Evolutionary conservation across 37 sponge, comb jelly and placozoan species (phyloP).

Genomic region (Corticium candelabrum): DNA sequence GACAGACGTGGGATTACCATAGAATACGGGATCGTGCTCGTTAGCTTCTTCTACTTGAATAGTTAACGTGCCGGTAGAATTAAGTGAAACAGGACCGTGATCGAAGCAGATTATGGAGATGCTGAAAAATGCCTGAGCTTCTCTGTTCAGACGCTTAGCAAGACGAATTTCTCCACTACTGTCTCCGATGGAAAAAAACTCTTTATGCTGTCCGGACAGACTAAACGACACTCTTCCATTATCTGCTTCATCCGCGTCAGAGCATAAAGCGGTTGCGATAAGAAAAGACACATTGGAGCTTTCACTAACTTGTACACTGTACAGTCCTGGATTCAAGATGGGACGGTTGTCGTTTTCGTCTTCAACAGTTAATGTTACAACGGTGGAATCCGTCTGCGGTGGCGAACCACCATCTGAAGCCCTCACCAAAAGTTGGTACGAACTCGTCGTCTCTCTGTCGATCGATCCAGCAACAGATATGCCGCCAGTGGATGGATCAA

Average conservation of each 20-base stretch:
- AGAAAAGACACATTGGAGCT: not conserved
- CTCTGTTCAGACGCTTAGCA: not conserved
- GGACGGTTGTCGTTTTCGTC: slow-evolving; percentile 48
- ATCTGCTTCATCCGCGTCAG: slow-evolving; percentile 37
- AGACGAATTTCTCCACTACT: not conserved
- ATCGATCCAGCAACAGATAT: slow-evolving; percentile 10
- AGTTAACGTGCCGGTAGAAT: not conserved
- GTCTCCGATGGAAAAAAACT: not conserved
- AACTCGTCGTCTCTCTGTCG: slow-evolving; percentile 20
- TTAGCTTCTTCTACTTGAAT: not conserved
- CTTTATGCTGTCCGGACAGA: not conserved
- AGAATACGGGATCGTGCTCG: not conserved
- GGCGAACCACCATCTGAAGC: slow-evolving; percentile 11
- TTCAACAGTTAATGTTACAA: slow-evolving; percentile 15
- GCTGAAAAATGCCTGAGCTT: not conserved
- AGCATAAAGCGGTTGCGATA: slow-evolving; percentile 1
- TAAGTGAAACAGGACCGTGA: not conserved
- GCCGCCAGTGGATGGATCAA: slow-evolving; percentile 10
- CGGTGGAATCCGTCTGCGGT: not conserved
- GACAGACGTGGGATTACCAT: not conserved
- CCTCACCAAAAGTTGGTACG: not conserved
- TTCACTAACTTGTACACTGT: slow-evolving; percentile 13
- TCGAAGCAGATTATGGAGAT: not conserved
- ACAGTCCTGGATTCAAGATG: slow-evolving; percentile 10
- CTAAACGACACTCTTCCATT: slow-evolving; percentile 34